A percentile compares a stretch with the other conserved stretches of the same genome.
phyloP scores from a whole-genome alignment of 2,797 vertebrate genomes.

The Dendrocincla fuliginosa region DNA sequence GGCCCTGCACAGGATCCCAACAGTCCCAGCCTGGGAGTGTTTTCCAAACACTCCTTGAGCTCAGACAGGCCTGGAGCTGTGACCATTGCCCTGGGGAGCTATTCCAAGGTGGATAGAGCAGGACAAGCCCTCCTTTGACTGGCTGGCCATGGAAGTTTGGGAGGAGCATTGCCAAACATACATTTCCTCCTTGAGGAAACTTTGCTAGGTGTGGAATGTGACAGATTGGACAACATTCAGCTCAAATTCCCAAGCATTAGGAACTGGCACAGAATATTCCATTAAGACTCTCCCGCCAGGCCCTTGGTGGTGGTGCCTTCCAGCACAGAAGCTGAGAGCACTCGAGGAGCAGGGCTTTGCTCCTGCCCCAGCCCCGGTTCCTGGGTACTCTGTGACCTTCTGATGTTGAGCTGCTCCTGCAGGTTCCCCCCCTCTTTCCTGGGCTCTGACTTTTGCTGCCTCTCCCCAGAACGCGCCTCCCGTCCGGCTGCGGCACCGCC shows the following conservation, averaged over 20 bases:
- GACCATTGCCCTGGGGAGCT: neutral
- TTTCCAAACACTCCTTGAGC: neutral
- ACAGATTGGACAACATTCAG: neutral
- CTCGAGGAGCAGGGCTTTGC: neutral
- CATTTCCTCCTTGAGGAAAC: neutral
- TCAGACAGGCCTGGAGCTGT: neutral
- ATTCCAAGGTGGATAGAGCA: neutral
- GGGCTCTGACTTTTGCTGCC: slow-evolving; percentile 52
- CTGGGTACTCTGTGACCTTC: too few relatives aligned
- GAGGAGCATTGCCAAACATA: neutral
- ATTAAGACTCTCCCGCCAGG: neutral
- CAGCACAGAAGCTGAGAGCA: neutral
- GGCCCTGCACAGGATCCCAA: neutral
- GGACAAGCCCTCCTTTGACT: neutral
- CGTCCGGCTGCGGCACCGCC: slow-evolving; percentile 81
- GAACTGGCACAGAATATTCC: neutral
- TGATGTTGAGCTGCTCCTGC: neutral
- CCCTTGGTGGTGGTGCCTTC: neutral
- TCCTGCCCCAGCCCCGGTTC: too few relatives aligned
- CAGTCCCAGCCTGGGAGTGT: neutral
- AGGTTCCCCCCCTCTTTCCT: neutral
- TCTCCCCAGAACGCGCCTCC: slow-evolving; percentile 80
- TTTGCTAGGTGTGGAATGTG: neutral
- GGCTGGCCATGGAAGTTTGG: neutral
- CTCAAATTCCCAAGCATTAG: fast-evolving